These are phyloP conservation scores for Vultur gryphus DNA, from an alignment of 2,797 vertebrate genomes.

Conservation along the genomic window DNA sequence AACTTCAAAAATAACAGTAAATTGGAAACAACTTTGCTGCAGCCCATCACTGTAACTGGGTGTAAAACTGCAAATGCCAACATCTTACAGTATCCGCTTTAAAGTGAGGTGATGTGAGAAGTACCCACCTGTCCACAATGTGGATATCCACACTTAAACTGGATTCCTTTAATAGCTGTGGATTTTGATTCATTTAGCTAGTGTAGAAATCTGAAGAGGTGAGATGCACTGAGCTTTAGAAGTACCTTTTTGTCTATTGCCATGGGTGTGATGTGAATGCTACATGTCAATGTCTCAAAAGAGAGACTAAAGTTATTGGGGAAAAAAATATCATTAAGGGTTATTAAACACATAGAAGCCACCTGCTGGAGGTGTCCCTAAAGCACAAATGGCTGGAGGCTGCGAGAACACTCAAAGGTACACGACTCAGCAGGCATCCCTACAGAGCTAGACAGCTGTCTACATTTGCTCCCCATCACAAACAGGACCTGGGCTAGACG, in stretches of 20 bases:
- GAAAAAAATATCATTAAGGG: neutral
- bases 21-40: neutral
- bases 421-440: neutral
- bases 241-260: neutral
- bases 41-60: neutral
- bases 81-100: neutral
- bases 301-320: neutral
- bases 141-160: neutral
- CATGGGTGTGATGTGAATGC: neutral
- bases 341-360: neutral
- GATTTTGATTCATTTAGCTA: neutral
- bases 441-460: neutral
- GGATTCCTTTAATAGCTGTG: neutral
- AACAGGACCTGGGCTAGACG: neutral
- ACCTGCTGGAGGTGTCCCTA: neutral
- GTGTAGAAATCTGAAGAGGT: neutral
- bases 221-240: neutral
- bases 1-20: neutral
- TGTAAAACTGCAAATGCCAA: neutral
- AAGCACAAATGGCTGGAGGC: neutral
- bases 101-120: neutral
- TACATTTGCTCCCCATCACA: neutral
- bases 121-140: neutral
- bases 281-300: neutral
- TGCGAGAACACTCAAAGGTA: neutral